A percentile compares a stretch with the other conserved stretches of the same genome.
Evolutionary conservation across 2,113 vertebrate genomes (phyloP).

Genomic region (Daubentonia madagascariensis): DNA sequence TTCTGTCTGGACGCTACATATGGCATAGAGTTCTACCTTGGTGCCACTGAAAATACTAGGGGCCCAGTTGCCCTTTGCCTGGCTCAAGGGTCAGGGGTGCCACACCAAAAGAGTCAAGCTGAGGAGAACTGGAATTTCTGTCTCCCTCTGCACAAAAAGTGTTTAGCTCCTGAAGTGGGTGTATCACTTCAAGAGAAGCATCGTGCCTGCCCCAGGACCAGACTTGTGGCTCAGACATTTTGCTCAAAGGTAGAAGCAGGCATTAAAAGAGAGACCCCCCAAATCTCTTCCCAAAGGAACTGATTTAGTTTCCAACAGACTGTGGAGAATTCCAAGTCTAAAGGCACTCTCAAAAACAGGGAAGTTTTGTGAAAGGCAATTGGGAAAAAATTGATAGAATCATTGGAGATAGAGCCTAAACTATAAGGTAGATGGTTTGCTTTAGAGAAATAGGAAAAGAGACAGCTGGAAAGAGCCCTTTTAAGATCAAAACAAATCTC

Average conservation of each 20-base stretch:
- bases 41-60: neutral
- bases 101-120: neutral
- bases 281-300: neutral
- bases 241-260: neutral
- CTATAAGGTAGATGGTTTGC: neutral
- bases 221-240: neutral
- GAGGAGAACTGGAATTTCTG: neutral
- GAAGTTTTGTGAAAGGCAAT: neutral
- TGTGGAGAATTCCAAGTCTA: neutral
- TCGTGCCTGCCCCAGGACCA: neutral
- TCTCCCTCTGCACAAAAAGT: neutral
- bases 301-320: neutral
- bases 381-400: neutral
- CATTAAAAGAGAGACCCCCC: neutral
- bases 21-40: neutral
- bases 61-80: neutral
- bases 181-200: neutral
- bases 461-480: neutral
- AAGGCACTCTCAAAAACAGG: neutral
- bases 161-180: neutral
- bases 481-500: neutral
- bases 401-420: neutral
- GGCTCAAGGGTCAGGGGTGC: neutral
- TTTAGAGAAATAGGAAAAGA: neutral
- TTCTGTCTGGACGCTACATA: neutral